Base-by-base conservation (phyloP, 2,888 invertebrate species). In the Catotricha subobsoleta region DNA sequence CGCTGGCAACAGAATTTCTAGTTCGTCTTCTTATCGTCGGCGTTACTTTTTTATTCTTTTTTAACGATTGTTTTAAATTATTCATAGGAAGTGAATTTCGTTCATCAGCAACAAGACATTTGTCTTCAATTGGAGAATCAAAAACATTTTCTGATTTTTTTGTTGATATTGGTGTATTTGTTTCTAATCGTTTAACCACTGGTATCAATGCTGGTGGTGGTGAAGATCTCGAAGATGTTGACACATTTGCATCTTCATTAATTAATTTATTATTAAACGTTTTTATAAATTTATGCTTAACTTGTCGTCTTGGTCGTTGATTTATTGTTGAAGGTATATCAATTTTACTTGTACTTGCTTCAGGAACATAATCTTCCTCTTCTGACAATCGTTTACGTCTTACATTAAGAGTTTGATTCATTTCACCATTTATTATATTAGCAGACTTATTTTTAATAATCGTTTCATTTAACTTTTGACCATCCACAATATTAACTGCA, bases 251-350 rank as follows among this genome's bases (percentile, higher is more conserved):
- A 16, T 5, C 30, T 30, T 30, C 30, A 6, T 30, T 5, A 33
- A 15, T 33, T 16, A 10, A 10, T 3, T 19, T 35, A 9, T 3
- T 7, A n/a, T n/a, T n/a, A n/a, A n/a, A n/a, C n/a, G 21, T 23
- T 36, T 36, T 41, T 7, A 41, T 41, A 15, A 29, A 41, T 28
- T 41, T 41, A n/a, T 41, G 41, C 6, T 28, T 28, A 2, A 41
- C 28, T 28, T 34, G 29, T 15, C 41, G 35, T 20, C 41, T 25
- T 10, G 41, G 41, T 3, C 41, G 41, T 15, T 41, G 41, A 12
- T 21, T 10, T 21, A 36, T 36, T 7, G 16, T 15, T 10, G 36
- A 36, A 10, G n/a, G 19, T 2, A 12, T 19, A 19, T 18, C 12
- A 10, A 19, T 19, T 18, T n/a, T n/a, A n/a, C n/a, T n/a, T n/a